phyloP scores from a whole-genome alignment of 92 coral and sea anemone genomes.

The Parazoanthus atlanticus region DNA sequence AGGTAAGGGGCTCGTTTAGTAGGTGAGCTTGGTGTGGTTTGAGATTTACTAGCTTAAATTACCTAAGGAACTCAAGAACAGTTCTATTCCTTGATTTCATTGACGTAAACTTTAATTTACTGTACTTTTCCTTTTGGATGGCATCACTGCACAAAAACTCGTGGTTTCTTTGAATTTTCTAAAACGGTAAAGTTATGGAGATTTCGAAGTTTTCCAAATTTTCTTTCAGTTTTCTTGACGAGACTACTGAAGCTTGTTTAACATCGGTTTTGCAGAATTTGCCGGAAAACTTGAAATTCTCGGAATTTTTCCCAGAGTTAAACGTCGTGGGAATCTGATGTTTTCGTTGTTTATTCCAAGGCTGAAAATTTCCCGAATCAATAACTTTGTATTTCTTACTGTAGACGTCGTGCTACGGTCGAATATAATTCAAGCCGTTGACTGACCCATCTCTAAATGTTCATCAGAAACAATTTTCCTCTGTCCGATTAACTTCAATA shows the following conservation, averaged over 20 bases:
- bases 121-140: no score
- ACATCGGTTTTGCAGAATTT: constrained; percentile 34
- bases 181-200: no score
- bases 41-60: no score
- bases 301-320: constrained; percentile 29
- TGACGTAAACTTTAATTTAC: no score
- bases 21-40: no score
- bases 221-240: constrained; percentile 26
- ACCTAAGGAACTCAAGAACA: no score
- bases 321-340: constrained; percentile 22
- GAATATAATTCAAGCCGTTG: constrained; percentile 26
- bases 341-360: constrained; percentile 9
- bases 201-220: constrained; percentile 30
- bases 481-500: constrained; percentile 28
- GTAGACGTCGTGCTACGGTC: constrained; percentile 28
- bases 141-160: no score
- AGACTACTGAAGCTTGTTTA: constrained; percentile 31
- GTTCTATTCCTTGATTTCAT: no score
- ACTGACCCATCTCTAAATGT: constrained; percentile 21
- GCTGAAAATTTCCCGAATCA: constrained; percentile 27
- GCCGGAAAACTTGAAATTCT: constrained; percentile 27
- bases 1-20: no score
- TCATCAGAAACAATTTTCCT: no score
- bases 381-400: constrained; percentile 21
- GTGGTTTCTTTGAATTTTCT: constrained; percentile 19